Percentiles rank a stretch among this genome's conserved stretches.
phyloP scores from a whole-genome alignment of 2,113 vertebrate genomes.

The Tragelaphus imberbis region DNA sequence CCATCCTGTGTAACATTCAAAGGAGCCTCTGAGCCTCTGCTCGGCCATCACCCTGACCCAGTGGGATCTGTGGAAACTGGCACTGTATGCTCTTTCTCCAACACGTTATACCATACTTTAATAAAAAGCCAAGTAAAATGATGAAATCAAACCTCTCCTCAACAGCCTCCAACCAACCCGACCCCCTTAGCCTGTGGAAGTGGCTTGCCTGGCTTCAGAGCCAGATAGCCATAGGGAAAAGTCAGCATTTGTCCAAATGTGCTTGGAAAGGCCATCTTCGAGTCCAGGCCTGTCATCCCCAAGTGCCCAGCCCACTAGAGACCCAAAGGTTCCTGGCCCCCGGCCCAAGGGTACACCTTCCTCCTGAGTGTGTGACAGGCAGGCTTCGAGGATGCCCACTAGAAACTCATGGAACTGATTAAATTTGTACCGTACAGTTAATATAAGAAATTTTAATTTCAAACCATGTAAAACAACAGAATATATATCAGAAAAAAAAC shows the following conservation, averaged over 20 bases:
- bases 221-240: accelerated
- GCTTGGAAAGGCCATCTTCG: accelerated
- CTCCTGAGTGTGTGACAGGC: accelerated
- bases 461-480: background rate
- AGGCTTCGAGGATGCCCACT: background rate
- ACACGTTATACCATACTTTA: accelerated
- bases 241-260: background rate
- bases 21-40: background rate
- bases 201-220: accelerated
- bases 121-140: background rate
- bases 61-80: background rate
- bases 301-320: accelerated
- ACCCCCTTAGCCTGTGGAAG: accelerated
- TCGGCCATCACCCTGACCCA: background rate
- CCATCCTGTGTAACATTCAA: accelerated
- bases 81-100: background rate
- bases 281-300: accelerated
- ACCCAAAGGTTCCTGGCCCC: background rate
- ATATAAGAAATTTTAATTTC: background rate
- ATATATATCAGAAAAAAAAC: no score
- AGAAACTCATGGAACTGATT: background rate
- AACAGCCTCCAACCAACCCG: background rate
- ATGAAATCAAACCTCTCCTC: background rate
- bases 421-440: accelerated
- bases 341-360: accelerated